A percentile compares a stretch with the other conserved stretches of the same genome.
Conservation (phyloP, 2,888 invertebrate genomes). For the Strigamia crassipes region DNA sequence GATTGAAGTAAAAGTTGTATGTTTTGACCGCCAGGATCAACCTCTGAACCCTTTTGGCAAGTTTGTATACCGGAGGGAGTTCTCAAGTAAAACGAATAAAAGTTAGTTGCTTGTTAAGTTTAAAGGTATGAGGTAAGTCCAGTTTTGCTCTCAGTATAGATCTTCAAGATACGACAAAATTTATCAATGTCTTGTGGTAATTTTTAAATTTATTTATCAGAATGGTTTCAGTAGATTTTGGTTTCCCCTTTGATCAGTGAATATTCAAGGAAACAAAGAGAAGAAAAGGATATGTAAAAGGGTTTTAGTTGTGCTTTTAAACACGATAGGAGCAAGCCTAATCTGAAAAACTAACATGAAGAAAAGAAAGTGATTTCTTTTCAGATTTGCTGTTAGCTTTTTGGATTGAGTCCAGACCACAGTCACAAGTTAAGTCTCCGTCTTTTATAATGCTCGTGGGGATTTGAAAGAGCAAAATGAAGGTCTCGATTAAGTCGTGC, state of each 20-base stretch:
- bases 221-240: too few species aligned
- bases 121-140: too few species aligned
- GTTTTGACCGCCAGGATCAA: too few species aligned
- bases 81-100: too few species aligned
- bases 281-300: background rate
- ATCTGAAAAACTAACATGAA: conserved; percentile 10
- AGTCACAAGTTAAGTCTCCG: conserved; percentile 21
- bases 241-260: background rate
- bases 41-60: too few species aligned
- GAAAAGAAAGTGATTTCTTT: conserved; percentile 16
- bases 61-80: too few species aligned
- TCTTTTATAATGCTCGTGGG: conserved; percentile 12
- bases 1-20: too few species aligned
- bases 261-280: background rate
- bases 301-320: conserved; percentile 5
- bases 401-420: conserved; percentile 21
- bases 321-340: background rate
- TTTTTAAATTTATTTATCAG: too few species aligned
- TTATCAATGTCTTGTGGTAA: too few species aligned
- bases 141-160: too few species aligned
- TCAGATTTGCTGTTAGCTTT: conserved; percentile 21
- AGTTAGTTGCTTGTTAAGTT: too few species aligned
- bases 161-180: too few species aligned
- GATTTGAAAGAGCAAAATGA: conserved; percentile 21
- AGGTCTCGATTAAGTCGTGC: conserved; percentile 14